Base-by-base conservation (phyloP, 2,888 invertebrate genomes). In the Eristalis pertinax region DNA sequence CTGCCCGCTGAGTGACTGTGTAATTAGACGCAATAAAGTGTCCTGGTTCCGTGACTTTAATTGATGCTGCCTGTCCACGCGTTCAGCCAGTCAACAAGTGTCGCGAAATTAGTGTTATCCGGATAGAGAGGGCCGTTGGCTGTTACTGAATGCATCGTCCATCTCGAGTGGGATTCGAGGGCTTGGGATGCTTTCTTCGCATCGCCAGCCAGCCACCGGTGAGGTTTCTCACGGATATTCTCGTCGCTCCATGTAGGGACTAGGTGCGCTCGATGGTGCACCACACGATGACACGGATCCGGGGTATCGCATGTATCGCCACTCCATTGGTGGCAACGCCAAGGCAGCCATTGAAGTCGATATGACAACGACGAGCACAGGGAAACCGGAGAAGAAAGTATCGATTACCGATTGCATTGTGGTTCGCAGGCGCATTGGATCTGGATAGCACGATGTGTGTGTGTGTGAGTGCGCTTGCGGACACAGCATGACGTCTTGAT, bases 401-500 rank as follows among this genome's bases (percentile, higher is more conserved):
- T 79, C 79, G 79, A 79, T 79, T 79, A 79, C 70, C 72, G 13
- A 67, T 72, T 62, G 62, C 32, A 22, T 62, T 50, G 68, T 62
- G 76, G 22, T 26, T 2, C 56, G 26, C 11, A 1, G 50, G 7
- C 50, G n/a, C 72, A 41, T 1, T 35, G 69, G 75, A 84, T 80
- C 65, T 85, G 84, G 84, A 85, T 85, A 72, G 68, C 56, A 68
- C 68, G 56, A 76, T 67, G 62, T 68, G 19, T 58, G 38, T 24
- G 29, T 15, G 68, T 43, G 43, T 41, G 70, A 79, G 43, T 43
- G 43, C 35, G 67, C 72, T 62, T 50, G 50, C 19, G 58, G 68
- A 70, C 75, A 15, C 84, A 81, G 85, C 81, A 38, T 85, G 85
- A 85, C 77, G 82, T 77, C 81, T 85, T 81, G 72, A 81, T 81